These are phyloP conservation scores for Drosophila albomicans DNA, from an alignment of 1,140 invertebrate genomes.

Conservation along the genomic window DNA sequence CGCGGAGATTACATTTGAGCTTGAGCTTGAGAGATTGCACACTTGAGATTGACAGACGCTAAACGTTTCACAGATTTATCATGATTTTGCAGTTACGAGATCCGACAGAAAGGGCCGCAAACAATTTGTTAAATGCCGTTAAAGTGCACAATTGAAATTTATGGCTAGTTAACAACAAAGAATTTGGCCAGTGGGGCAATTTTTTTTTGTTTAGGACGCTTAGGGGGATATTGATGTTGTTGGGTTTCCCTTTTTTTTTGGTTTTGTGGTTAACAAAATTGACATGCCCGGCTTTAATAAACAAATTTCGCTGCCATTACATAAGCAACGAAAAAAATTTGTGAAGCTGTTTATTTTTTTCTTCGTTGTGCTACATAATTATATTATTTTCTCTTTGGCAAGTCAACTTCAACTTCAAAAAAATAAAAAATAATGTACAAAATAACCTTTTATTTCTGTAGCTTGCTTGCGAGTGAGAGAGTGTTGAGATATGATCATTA, in stretches of 20 bases:
- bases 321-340: slow-evolving; percentile 27
- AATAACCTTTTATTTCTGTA: slow-evolving; percentile 50
- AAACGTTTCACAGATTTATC: slow-evolving; percentile 34
- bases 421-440: slow-evolving; percentile 32
- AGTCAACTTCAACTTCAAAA: slow-evolving; percentile 24
- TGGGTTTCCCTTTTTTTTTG: background rate
- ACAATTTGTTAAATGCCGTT: slow-evolving; percentile 33
- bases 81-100: slow-evolving; percentile 34
- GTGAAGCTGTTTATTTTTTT: slow-evolving; percentile 14
- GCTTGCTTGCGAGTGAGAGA: slow-evolving; percentile 10
- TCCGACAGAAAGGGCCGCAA: slow-evolving; percentile 27
- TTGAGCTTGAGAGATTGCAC: slow-evolving; percentile 31
- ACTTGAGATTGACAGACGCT: slow-evolving; percentile 22
- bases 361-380: slow-evolving; percentile 43
- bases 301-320: slow-evolving; percentile 44
- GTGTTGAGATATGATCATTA: slow-evolving; percentile 64
- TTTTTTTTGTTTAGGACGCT: background rate
- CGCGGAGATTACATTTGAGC: background rate
- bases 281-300: slow-evolving; percentile 39
- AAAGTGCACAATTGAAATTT: slow-evolving; percentile 25
- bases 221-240: slow-evolving; percentile 1
- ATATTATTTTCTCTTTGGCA: slow-evolving; percentile 58
- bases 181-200: slow-evolving; percentile 33
- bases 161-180: slow-evolving; percentile 44
- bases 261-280: slow-evolving; percentile 20